These are phyloP conservation scores for Eupithecia centaureata DNA, from an alignment of 2,888 invertebrate species.

Conservation along the genomic window DNA sequence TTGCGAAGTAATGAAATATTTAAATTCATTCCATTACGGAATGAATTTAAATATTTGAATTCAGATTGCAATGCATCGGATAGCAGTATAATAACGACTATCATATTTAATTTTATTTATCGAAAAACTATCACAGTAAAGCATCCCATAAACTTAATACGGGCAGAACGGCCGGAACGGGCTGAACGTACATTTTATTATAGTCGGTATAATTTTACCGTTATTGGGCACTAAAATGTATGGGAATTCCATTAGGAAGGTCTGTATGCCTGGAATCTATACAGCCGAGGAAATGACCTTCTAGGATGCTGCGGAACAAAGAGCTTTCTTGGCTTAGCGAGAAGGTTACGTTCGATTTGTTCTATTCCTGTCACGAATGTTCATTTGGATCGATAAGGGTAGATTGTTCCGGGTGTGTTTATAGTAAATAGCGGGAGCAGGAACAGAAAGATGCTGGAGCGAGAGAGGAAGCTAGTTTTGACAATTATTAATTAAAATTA, in stretches of 20 bases:
- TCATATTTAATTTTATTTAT: slow-evolving; percentile 12
- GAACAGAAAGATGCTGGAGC: not conserved
- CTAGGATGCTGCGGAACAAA: slow-evolving; percentile 1
- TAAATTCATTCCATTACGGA: too few species aligned
- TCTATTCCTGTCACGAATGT: slow-evolving; percentile 8
- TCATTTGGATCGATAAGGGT: not conserved
- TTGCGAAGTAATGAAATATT: too few species aligned
- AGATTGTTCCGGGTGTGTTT: not conserved
- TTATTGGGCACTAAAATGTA: slow-evolving; percentile 51
- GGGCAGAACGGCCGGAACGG: slow-evolving; percentile 3
- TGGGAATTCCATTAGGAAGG: slow-evolving; percentile 52
- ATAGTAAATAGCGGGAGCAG: not conserved
- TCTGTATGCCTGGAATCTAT: slow-evolving; percentile 43
- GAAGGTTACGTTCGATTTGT: not conserved
- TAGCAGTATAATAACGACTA: not conserved
- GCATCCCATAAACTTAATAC: slow-evolving; percentile 34
- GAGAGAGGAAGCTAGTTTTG: not conserved
- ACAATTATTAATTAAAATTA: not conserved
- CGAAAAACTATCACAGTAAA: slow-evolving; percentile 25
- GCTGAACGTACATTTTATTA: slow-evolving; percentile 40
- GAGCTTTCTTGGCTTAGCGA: not conserved
- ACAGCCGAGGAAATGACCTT: slow-evolving; percentile 14
- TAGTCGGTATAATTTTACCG: slow-evolving; percentile 46
- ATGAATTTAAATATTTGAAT: not conserved
- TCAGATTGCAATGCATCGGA: not conserved